Evolutionary conservation across 2,113 vertebrate genomes (phyloP), one percentile per base, ranked within the genome.

Genomic region (Carassius gibelio): DNA sequence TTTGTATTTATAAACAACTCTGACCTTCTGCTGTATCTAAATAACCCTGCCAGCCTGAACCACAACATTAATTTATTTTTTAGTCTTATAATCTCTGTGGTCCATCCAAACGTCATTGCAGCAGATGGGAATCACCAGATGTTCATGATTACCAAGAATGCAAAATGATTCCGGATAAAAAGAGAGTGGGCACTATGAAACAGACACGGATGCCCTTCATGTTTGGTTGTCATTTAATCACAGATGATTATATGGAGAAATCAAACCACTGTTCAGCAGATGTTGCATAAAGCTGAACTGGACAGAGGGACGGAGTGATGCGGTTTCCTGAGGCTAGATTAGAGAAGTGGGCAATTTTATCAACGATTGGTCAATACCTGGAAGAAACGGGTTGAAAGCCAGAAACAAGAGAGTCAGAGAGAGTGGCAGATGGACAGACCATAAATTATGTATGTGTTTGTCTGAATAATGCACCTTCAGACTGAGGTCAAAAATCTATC

Each of bases 111-210:
- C 72, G 87, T 86, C 88, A 79, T 76, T 88, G 66, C 82, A 71
- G 80, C 94, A 95, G 92, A 93, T 93, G 92, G 91, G 55, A 42
- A 26, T n/a, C 81, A 84, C 91, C 93, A 93, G 92, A 94, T 94
- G 94, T 93, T 92, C 66, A 48, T 91, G 89, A 93, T 93, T 91
- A 93, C 91, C 68, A 88, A 91, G 91, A 93, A 93, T 88, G 84
- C 83, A 90, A 94, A 94, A 92, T 90, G 81, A 90, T 91, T 92
- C 87, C 77, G 14, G 79, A 91, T 93, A 74, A 66, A 81, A 62
- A 38, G 13, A 50, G 61, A 81, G 13, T 17, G 0, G 30, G 82
- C 84, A 88, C 89, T 91, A 83, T 83, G 57, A 87, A 87, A 52
- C 66, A 89, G 88, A 91, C 23, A 84, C 84, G 87, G 90, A 87